Conservation (phyloP, 2,888 invertebrate genomes). For the Harpalus rufipes region DNA sequence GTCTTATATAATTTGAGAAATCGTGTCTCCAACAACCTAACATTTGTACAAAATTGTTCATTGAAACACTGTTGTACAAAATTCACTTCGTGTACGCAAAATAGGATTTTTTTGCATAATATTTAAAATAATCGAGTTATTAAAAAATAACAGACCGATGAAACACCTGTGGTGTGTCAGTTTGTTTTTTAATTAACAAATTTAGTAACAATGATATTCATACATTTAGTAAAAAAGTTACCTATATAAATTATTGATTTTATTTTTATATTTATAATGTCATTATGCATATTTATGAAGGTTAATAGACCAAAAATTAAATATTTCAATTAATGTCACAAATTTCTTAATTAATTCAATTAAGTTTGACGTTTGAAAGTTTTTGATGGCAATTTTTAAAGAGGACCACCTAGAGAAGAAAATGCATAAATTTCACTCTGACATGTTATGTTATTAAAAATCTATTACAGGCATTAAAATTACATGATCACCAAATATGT, state of each 20-base stretch:
- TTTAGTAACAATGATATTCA: too few species aligned
- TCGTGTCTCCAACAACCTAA: too few species aligned
- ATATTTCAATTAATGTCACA: conserved; percentile 15
- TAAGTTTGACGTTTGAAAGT: conserved; percentile 34
- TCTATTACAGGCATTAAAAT: conserved; percentile 21
- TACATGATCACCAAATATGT: conserved; percentile 2
- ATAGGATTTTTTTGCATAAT: too few species aligned
- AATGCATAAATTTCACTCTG: conserved; percentile 35
- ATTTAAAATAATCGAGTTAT: too few species aligned
- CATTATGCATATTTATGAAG: background rate
- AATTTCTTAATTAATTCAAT: conserved; percentile 46
- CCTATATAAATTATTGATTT: background rate
- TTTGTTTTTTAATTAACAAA: too few species aligned
- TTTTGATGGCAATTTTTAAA: conserved; percentile 16
- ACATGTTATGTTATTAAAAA: conserved; percentile 33
- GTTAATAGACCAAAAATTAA: conserved; percentile 8
- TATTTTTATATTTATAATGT: background rate
- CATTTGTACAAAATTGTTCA: too few species aligned
- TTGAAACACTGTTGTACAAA: too few species aligned
- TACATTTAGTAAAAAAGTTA: background rate
- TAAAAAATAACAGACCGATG: too few species aligned
- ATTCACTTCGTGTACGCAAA: too few species aligned
- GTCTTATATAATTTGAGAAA: too few species aligned
- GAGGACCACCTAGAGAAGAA: conserved; percentile 16
- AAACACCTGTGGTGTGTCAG: too few species aligned